Conservation (phyloP, 37 sponge, comb jelly and placozoan species). For the Hormiphora californensis region DNA sequence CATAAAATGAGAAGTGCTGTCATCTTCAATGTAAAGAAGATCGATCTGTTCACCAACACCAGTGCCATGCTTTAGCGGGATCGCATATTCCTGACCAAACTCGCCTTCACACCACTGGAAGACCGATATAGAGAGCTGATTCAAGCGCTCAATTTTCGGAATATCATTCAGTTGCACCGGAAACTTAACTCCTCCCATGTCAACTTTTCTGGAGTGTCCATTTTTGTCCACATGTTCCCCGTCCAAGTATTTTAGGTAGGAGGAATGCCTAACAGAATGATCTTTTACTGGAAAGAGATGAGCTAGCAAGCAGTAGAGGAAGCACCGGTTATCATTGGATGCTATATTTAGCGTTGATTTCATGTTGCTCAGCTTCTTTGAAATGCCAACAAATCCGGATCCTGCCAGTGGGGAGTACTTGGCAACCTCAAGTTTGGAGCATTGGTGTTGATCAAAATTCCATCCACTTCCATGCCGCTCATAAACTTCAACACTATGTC, state of each 20-base stretch:
- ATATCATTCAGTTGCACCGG: constrained; percentile 13
- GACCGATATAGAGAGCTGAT: constrained; percentile 19
- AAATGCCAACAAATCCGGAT: neutral
- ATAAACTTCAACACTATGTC: neutral
- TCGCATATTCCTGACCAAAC: neutral
- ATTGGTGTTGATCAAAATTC: neutral
- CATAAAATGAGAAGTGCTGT: neutral
- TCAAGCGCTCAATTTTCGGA: neutral
- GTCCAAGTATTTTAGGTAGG: neutral
- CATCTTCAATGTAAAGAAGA: constrained; percentile 15
- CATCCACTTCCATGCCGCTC: constrained; percentile 10
- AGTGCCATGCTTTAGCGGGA: constrained; percentile 28
- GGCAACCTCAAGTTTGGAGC: neutral
- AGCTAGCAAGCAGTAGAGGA: constrained; percentile 41
- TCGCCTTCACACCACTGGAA: neutral
- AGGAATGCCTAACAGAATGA: neutral
- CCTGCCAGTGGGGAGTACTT: constrained; percentile 14
- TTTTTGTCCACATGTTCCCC: neutral
- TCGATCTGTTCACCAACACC: constrained; percentile 18
- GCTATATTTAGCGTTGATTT: constrained; percentile 20
- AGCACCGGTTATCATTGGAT: neutral
- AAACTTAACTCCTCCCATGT: constrained; percentile 1
- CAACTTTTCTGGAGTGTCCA: no score
- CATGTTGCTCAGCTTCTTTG: constrained; percentile 46
- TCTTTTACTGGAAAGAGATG: neutral